Evolutionary conservation across 2,113 vertebrate species (phyloP).

Genomic region (Brienomyrus brachyistius): DNA sequence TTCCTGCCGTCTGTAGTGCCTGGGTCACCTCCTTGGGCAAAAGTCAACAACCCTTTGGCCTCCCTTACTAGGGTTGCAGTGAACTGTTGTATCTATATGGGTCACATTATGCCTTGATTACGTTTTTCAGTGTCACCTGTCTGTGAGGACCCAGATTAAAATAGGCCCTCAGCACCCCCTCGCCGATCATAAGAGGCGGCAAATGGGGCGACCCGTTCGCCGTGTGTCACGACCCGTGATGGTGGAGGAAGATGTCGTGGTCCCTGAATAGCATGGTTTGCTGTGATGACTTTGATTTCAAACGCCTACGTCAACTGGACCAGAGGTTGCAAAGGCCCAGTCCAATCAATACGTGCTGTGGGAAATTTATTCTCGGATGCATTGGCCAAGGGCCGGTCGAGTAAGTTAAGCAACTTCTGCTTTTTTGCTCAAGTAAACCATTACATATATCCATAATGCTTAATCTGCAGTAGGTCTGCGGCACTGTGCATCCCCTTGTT

Average conservation of each 20-base stretch:
- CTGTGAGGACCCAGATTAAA: background rate
- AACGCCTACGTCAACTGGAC: background rate
- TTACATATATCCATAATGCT: background rate
- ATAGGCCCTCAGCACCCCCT: background rate
- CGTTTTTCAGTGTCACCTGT: background rate
- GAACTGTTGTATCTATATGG: background rate
- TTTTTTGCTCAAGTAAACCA: background rate
- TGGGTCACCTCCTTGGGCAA: background rate
- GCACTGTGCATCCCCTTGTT: background rate
- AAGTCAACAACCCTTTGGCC: background rate
- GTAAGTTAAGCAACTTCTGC: background rate
- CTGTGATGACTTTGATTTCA: background rate
- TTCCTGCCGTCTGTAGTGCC: background rate
- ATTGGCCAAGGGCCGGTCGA: background rate
- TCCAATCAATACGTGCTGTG: background rate
- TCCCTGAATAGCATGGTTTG: background rate
- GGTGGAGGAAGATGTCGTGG: background rate
- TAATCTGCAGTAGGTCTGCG: background rate
- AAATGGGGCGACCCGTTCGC: no score
- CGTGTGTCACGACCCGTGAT: background rate
- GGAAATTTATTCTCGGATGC: background rate
- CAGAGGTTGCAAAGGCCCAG: background rate
- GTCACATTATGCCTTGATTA: background rate
- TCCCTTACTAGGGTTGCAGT: background rate
- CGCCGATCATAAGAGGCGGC: background rate